Evolutionary conservation across 1,140 invertebrate species (phyloP).

Genomic region (Drosophila obscura): DNA sequence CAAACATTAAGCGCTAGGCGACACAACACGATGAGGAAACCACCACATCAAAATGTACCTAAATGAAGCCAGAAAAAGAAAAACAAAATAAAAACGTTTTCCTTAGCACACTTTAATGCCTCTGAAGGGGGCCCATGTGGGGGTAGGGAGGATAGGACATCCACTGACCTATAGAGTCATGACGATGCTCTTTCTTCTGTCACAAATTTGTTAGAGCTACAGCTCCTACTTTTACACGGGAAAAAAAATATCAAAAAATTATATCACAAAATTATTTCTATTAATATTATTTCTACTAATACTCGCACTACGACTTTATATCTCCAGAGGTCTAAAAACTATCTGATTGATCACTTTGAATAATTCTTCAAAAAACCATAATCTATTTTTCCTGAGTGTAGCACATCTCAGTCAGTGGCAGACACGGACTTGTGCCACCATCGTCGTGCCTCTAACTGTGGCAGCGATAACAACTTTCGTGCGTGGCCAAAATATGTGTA

Average conservation of each 20-base stretch:
- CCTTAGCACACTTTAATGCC: too few relatives aligned
- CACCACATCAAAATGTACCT: slow-evolving; percentile 54
- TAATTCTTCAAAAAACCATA: too few relatives aligned
- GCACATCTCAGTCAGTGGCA: slow-evolving; percentile 24
- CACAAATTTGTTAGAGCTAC: too few relatives aligned
- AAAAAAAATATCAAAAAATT: too few relatives aligned
- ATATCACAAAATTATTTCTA: too few relatives aligned
- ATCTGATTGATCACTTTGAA: neutral
- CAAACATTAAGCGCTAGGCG: slow-evolving; percentile 69
- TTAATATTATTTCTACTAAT: too few relatives aligned
- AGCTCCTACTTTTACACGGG: too few relatives aligned
- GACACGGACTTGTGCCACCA: slow-evolving; percentile 22
- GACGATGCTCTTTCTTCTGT: neutral
- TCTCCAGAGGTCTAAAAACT: too few relatives aligned
- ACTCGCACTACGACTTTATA: too few relatives aligned
- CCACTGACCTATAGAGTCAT: slow-evolving; percentile 65
- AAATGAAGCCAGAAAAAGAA: slow-evolving; percentile 20
- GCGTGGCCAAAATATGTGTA: slow-evolving; percentile 29
- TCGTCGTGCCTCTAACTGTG: slow-evolving; percentile 58
- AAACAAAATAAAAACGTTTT: slow-evolving; percentile 6
- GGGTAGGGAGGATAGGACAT: too few relatives aligned
- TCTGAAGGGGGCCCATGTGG: too few relatives aligned
- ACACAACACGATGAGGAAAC: slow-evolving; percentile 61
- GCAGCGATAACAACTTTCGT: slow-evolving; percentile 72
- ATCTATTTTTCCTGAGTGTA: slow-evolving; percentile 6